Evolutionary conservation across 53 echinoderm and acorn worm genomes (phyloP).

Genomic region (Echinometra lucunter): DNA sequence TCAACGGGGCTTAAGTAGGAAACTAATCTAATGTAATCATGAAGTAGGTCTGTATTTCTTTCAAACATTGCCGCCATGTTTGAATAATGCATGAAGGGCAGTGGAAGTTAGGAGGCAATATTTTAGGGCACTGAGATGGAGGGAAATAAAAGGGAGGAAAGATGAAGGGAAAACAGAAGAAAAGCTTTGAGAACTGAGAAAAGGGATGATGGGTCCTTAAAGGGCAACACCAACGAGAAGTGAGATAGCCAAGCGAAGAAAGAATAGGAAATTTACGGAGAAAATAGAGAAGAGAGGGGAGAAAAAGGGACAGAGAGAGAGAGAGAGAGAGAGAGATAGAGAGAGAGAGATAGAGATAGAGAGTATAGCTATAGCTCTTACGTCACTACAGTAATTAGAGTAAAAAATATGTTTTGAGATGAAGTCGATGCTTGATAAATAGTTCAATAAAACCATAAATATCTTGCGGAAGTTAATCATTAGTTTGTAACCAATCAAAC

Average conservation of each 20-base stretch:
- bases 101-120: not conserved
- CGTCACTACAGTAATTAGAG: not conserved
- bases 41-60: not conserved
- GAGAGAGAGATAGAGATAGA: not conserved
- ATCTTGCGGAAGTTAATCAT: not conserved
- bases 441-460: not conserved
- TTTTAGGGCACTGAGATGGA: not conserved
- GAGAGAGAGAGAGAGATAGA: not conserved
- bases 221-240: no score
- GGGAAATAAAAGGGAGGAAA: not conserved
- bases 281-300: not conserved
- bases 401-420: not conserved
- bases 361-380: not conserved
- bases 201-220: no score
- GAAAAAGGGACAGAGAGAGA: not conserved
- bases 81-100: conserved; percentile 2
- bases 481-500: not conserved
- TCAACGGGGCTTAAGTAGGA: not conserved
- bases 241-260: no score
- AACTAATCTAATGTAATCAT: conserved; percentile 29
- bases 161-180: no score
- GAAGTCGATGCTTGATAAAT: not conserved
- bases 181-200: no score
- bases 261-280: no score
- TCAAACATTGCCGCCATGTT: conserved; percentile 22